Evolutionary conservation across 2,888 invertebrate species (phyloP).

Genomic region (Drosophila setosimentum): DNA sequence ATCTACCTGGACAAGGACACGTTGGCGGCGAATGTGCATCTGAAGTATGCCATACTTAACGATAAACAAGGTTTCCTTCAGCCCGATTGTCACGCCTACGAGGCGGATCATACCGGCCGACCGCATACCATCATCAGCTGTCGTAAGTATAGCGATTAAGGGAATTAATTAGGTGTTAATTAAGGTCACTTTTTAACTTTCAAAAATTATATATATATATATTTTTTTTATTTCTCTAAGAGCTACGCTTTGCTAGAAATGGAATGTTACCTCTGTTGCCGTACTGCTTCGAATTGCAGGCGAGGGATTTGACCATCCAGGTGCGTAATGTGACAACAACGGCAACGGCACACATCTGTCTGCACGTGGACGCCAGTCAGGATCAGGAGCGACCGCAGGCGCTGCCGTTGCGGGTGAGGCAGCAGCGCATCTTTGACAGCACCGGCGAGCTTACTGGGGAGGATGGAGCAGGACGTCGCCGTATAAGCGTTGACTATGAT

Average conservation of each 20-base stretch:
- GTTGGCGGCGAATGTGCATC: slow-evolving; percentile 79
- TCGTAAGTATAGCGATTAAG: slow-evolving; percentile 74
- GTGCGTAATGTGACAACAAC: slow-evolving; percentile 45
- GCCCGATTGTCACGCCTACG: slow-evolving; percentile 82
- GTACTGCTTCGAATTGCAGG: slow-evolving; percentile 86
- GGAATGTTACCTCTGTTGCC: slow-evolving; percentile 83
- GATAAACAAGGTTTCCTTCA: slow-evolving; percentile 78
- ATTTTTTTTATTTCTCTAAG: slow-evolving; percentile 48
- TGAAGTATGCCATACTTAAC: slow-evolving; percentile 81
- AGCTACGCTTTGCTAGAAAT: slow-evolving; percentile 81
- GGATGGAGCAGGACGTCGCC: slow-evolving; percentile 38
- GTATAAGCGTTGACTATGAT: slow-evolving; percentile 71
- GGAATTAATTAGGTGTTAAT: not conserved
- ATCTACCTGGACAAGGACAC: slow-evolving; percentile 84
- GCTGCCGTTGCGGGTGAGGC: slow-evolving; percentile 74
- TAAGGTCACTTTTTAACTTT: not conserved
- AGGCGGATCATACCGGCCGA: slow-evolving; percentile 82
- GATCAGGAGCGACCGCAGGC: slow-evolving; percentile 83
- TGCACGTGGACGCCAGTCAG: slow-evolving; percentile 80
- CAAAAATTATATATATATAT: not conserved
- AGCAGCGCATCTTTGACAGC: slow-evolving; percentile 69
- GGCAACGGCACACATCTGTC: slow-evolving; percentile 85
- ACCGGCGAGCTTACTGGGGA: slow-evolving; percentile 63
- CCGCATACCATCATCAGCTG: slow-evolving; percentile 84
- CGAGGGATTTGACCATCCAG: slow-evolving; percentile 86